phyloP scores from a whole-genome alignment of 2,888 invertebrate genomes.

The Drosophila tanythrix region DNA sequence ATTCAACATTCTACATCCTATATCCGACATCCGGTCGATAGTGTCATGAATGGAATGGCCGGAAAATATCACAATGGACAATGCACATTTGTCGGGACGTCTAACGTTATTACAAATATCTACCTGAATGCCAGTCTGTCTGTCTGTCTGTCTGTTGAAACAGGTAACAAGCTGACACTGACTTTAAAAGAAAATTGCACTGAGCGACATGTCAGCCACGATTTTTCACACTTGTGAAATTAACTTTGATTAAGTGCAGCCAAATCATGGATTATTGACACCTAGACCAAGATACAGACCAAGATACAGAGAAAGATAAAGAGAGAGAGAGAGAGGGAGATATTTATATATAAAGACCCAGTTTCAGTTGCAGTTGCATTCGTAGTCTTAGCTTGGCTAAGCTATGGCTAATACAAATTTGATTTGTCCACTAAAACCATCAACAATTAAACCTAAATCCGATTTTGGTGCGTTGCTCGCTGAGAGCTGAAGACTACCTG shows the following conservation, averaged over 20 bases:
- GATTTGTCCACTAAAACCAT: constrained; percentile 79
- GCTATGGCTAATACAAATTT: constrained; percentile 64
- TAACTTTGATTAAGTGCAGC: constrained; percentile 78
- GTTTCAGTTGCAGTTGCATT: background rate
- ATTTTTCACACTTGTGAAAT: constrained; percentile 59
- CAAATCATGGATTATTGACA: constrained; percentile 81
- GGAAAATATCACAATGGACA: constrained; percentile 56
- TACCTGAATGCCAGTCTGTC: constrained; percentile 7
- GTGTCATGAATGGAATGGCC: constrained; percentile 72
- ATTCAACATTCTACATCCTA: constrained; percentile 13
- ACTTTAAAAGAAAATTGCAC: constrained; percentile 53
- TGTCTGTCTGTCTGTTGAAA: background rate
- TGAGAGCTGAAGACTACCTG: constrained; percentile 49
- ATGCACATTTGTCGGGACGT: constrained; percentile 2
- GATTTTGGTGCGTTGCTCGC: constrained; percentile 18
- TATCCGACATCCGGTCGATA: constrained; percentile 65
- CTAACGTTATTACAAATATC: constrained; percentile 9
- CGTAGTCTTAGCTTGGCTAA: constrained; percentile 3
- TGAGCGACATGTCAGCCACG: background rate
- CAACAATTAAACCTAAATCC: constrained; percentile 78
- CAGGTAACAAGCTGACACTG: constrained; percentile 51
- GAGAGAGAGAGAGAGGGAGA: background rate
- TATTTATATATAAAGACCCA: background rate
- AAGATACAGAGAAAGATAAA: background rate
- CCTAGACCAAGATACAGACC: constrained; percentile 48